phyloP scores from a whole-genome alignment of 2,888 invertebrate genomes.

The Dione vanillae region DNA sequence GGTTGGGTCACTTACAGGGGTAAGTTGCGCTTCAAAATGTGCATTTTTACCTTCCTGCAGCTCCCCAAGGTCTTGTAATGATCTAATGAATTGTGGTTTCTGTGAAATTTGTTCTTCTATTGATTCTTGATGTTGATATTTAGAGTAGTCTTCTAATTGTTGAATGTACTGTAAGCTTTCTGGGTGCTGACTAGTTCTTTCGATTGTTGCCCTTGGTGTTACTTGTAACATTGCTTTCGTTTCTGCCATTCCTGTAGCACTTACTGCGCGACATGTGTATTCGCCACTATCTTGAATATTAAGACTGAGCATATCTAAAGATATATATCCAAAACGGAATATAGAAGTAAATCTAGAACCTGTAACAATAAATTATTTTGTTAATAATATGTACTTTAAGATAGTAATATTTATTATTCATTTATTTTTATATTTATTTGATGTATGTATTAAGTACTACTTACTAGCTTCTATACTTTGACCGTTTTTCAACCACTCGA shows the following conservation, averaged over 20 bases:
- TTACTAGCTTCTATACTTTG: conserved; percentile 95
- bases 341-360: conserved; percentile 97
- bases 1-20: conserved; percentile 95
- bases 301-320: conserved; percentile 94
- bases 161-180: conserved; percentile 95
- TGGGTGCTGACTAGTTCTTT: conserved; percentile 95
- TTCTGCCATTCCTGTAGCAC: conserved; percentile 93
- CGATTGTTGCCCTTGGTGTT: conserved; percentile 92
- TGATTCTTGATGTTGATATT: conserved; percentile 93
- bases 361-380: conserved; percentile 63
- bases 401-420: neutral
- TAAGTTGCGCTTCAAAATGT: conserved; percentile 96
- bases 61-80: conserved; percentile 93
- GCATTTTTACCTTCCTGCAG: conserved; percentile 95
- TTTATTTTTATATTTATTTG: neutral
- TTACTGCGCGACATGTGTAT: conserved; percentile 94
- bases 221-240: conserved; percentile 93
- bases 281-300: conserved; percentile 94
- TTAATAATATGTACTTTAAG: neutral
- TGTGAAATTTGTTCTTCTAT: conserved; percentile 92
- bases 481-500: conserved; percentile 98
- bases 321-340: conserved; percentile 99
- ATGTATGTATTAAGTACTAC: conserved; percentile 56
- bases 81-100: conserved; percentile 94
- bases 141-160: conserved; percentile 95